These are phyloP conservation scores for Cepaea nemoralis DNA, from an alignment of 1,140 invertebrate genomes.

Conservation along the genomic window DNA sequence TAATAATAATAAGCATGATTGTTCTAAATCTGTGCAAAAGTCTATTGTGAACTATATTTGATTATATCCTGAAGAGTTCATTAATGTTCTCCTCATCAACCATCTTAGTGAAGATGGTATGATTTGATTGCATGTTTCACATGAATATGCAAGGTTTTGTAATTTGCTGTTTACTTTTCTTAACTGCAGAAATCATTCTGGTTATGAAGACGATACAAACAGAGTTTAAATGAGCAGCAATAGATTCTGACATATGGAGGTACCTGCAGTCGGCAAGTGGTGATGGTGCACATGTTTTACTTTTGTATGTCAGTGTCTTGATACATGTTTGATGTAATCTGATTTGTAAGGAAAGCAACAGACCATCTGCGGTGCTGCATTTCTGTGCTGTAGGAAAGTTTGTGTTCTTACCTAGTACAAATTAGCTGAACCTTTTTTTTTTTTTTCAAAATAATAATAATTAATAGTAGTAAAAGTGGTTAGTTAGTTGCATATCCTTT, in stretches of 20 bases:
- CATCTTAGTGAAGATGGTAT: slow-evolving; percentile 18
- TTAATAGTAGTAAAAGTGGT: too few relatives aligned
- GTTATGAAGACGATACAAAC: slow-evolving; percentile 11
- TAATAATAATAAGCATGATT: too few relatives aligned
- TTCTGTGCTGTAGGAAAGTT: too few relatives aligned
- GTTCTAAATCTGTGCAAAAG: too few relatives aligned
- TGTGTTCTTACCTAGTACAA: too few relatives aligned
- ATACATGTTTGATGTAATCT: neutral
- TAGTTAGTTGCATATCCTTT: too few relatives aligned
- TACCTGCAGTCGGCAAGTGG: neutral
- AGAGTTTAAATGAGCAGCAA: slow-evolving; percentile 1
- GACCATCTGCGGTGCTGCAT: too few relatives aligned
- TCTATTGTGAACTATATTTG: too few relatives aligned
- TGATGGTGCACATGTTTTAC: neutral
- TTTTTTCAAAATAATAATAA: too few relatives aligned
- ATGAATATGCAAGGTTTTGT: neutral
- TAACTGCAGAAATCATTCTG: slow-evolving; percentile 16
- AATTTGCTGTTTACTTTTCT: slow-evolving; percentile 3
- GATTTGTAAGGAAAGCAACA: too few relatives aligned
- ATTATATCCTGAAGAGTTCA: too few relatives aligned
- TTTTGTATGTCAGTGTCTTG: neutral
- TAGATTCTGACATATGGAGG: neutral
- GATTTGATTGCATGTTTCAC: neutral
- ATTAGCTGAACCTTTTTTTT: too few relatives aligned
- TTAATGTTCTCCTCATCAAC: neutral